Conservation (phyloP, 2,888 invertebrate species). For the Mesoligia furuncula region DNA sequence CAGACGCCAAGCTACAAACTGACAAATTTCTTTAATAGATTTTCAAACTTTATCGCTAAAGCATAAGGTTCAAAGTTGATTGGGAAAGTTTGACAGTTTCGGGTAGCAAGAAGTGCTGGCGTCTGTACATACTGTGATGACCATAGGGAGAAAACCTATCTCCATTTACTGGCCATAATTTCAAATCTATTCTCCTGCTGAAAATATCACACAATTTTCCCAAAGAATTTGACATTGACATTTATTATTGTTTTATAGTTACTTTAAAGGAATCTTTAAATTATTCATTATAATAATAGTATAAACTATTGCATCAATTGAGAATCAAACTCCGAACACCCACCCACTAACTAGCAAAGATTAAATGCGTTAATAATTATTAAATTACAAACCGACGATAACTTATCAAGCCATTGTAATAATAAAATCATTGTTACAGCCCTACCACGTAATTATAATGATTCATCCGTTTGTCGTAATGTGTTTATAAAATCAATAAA, state of each 20-base stretch:
- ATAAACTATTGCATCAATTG: neutral
- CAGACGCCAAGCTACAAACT: too few relatives aligned
- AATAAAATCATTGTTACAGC: conserved; percentile 9
- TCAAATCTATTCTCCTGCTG: neutral
- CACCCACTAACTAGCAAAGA: neutral
- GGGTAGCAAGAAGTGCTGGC: too few relatives aligned
- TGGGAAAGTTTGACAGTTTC: too few relatives aligned
- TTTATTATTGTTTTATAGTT: conserved; percentile 14
- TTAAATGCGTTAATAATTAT: conserved; percentile 20
- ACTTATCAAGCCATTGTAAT: conserved; percentile 20
- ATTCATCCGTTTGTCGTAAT: conserved; percentile 29
- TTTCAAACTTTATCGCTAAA: too few relatives aligned
- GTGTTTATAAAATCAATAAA: conserved; percentile 45
- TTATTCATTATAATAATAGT: too few relatives aligned
- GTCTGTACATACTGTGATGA: neutral
- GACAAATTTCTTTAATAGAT: too few relatives aligned
- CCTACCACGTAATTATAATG: conserved; percentile 34
- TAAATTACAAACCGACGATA: conserved; percentile 20
- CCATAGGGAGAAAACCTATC: too few relatives aligned
- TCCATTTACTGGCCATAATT: neutral
- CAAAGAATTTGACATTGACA: conserved; percentile 29
- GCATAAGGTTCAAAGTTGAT: too few relatives aligned
- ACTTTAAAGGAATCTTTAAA: too few relatives aligned
- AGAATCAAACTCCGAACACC: neutral
- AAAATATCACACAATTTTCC: neutral